Conservation (phyloP, 1,140 invertebrate genomes). For the Lithobius niger region DNA sequence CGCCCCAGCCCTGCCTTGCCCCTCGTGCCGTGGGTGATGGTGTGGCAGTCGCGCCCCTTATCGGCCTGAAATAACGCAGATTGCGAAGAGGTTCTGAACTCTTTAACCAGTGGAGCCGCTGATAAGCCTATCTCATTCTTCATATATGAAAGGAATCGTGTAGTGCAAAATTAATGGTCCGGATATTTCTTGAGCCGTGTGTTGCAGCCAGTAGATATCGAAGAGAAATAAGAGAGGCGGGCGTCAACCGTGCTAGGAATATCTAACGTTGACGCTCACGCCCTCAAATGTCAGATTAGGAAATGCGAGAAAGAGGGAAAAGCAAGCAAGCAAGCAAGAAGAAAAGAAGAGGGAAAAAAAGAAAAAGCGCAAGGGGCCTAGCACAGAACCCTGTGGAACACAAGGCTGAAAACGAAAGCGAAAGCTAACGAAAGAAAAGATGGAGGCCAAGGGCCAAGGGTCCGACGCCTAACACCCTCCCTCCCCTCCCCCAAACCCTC, state of each 20-base stretch:
- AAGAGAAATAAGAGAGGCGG: conserved; percentile 4
- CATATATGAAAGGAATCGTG: conserved; percentile 7
- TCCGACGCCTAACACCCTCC: no score
- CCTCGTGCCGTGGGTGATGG: no score
- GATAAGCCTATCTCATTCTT: conserved; percentile 10
- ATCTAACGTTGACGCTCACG: conserved; percentile 4
- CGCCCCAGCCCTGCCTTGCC: background rate
- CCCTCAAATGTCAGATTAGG: background rate
- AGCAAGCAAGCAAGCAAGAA: no score
- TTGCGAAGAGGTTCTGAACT: conserved; percentile 9
- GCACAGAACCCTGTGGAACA: no score
- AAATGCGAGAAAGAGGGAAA: no score
- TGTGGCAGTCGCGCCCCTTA: background rate
- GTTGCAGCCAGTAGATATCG: conserved; percentile 3
- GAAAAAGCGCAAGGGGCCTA: no score
- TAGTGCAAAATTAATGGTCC: conserved; percentile 8
- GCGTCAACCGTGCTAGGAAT: background rate
- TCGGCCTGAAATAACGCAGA: conserved; percentile 6
- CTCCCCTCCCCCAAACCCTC: no score
- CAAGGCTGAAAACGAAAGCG: no score
- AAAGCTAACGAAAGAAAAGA: no score
- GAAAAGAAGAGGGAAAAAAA: no score
- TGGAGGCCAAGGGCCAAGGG: no score
- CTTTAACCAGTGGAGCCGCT: background rate
- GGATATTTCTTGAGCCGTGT: conserved; percentile 6